Conservation (phyloP, 2,113 vertebrate species). For the Lonchura striata region DNA sequence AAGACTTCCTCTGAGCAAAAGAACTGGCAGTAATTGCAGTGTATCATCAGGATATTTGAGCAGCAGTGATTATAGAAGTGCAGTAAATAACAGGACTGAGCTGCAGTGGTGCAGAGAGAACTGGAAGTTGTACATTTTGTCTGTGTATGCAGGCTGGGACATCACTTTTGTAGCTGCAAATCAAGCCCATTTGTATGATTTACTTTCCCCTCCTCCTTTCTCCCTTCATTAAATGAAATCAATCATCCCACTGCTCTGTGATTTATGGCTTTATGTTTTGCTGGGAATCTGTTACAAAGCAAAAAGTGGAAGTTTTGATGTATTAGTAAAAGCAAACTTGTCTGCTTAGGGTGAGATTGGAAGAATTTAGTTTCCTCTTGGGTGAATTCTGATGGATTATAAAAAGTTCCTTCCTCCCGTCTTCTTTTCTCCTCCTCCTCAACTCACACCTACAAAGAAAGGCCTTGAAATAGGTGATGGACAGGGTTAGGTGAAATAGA, state of each 20-base stretch:
- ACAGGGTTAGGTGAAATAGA: too few species aligned
- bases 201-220: neutral
- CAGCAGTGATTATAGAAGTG: neutral
- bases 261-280: slow-evolving; percentile 27
- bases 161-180: neutral
- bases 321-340: neutral
- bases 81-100: neutral
- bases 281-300: neutral
- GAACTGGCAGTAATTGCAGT: neutral
- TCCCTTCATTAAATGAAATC: slow-evolving; percentile 19
- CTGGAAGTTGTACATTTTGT: neutral
- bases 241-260: neutral
- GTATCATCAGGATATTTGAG: neutral
- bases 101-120: neutral
- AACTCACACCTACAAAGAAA: neutral
- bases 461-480: neutral
- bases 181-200: slow-evolving; percentile 5
- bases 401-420: neutral
- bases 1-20: neutral
- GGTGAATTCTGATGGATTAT: neutral
- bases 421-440: neutral
- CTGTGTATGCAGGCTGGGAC: neutral
- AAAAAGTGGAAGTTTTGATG: slow-evolving; percentile 1
- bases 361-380: slow-evolving; percentile 5
- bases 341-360: neutral